phyloP scores from a whole-genome alignment of 92 coral and sea anemone genomes.

The Epizoanthus fatuus region DNA sequence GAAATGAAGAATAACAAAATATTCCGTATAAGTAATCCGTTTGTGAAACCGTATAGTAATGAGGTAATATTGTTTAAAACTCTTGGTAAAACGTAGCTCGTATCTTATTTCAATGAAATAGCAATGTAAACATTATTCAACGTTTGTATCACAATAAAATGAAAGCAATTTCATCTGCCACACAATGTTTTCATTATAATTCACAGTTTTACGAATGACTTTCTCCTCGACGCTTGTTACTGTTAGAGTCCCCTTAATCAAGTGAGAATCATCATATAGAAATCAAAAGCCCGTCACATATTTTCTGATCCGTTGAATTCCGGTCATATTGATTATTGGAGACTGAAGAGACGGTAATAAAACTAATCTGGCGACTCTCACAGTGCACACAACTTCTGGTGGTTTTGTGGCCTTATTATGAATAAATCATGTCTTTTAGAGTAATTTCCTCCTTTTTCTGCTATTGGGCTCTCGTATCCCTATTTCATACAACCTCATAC shows the following conservation, averaged over 20 bases:
- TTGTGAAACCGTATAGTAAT: too few species aligned
- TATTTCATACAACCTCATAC: background rate
- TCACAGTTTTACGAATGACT: conserved; percentile 10
- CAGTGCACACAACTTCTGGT: background rate
- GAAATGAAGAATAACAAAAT: background rate
- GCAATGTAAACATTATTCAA: conserved; percentile 67
- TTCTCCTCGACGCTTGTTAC: background rate
- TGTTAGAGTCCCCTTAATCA: background rate
- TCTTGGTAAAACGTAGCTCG: conserved; percentile 44
- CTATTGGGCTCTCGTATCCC: background rate
- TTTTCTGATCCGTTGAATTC: conserved; percentile 14
- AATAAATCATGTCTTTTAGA: conserved; percentile 9
- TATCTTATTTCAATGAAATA: conserved; percentile 66
- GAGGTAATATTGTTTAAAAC: background rate
- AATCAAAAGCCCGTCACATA: conserved; percentile 43
- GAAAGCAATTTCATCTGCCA: conserved; percentile 41
- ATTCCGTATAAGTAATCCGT: too few species aligned
- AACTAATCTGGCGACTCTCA: background rate
- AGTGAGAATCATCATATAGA: conserved; percentile 15
- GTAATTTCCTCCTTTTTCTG: background rate
- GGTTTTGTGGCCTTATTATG: background rate
- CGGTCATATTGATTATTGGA: too few species aligned
- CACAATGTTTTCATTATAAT: conserved; percentile 9
- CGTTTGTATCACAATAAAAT: conserved; percentile 28
- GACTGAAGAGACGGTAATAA: background rate